Conservation (phyloP, 2,797 vertebrate genomes). For the Octomys mimax region DNA sequence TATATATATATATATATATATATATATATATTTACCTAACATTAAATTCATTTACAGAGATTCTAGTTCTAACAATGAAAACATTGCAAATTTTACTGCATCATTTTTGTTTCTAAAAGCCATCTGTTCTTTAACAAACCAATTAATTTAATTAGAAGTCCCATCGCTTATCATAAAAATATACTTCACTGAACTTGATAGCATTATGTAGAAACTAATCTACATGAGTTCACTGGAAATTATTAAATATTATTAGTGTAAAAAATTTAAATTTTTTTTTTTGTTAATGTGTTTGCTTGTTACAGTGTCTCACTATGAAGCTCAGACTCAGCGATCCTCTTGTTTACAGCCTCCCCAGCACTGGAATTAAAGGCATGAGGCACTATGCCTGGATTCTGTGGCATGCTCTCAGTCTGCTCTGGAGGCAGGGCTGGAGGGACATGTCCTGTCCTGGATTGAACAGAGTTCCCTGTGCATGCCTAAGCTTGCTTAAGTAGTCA, state of each 20-base stretch:
- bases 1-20: not conserved
- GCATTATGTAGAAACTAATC: constrained; percentile 69
- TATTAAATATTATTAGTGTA: constrained; percentile 74
- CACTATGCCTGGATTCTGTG: no score
- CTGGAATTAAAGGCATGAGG: no score
- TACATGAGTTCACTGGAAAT: constrained; percentile 50
- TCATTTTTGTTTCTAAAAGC: not conserved
- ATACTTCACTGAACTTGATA: constrained; percentile 50
- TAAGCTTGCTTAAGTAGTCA: no score
- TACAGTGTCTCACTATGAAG: no score
- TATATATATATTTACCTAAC: not conserved
- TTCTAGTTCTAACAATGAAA: not conserved
- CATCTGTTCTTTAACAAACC: not conserved
- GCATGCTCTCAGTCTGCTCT: no score
- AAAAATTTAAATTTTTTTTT: constrained; percentile 60
- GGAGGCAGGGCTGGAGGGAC: no score
- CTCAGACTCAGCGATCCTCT: no score
- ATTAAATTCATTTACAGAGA: constrained; percentile 19
- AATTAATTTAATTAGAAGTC: constrained; percentile 70
- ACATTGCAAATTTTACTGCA: not conserved
- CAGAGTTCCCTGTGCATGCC: no score
- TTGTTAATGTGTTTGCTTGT: no score
- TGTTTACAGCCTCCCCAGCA: no score
- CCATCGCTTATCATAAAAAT: constrained; percentile 46
- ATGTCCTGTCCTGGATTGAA: no score